Base-by-base conservation (phyloP, 2,888 invertebrate genomes). In the Yponomeuta malinellus region DNA sequence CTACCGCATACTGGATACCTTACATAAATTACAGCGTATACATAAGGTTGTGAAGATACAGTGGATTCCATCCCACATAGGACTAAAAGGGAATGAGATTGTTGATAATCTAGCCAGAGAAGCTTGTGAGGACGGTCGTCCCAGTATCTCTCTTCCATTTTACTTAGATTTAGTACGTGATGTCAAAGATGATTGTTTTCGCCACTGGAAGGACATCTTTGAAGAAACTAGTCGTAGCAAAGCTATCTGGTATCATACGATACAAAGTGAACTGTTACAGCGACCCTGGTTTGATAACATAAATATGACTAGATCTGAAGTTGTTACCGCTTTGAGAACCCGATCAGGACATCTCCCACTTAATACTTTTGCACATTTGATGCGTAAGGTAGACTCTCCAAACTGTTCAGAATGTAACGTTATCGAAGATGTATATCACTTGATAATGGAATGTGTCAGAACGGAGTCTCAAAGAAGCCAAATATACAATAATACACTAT, bases 31-130 rank as follows among this genome's bases (percentile, higher is more conserved):
- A 10, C 10, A 67, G 12, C 8, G 12, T 33, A 37, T 3, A 37
- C 33, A 67, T 43, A 67, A n/a, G n/a, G 5, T 10, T 67, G 12
- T 67, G 15, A 43, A 10, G 5, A 10, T 67, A 15, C 67, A 67
- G 23, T 67, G 67, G 67, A 43, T 67, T 10, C 43, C 67, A 67
- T 65, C 65, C 29, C 65, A 65, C 12, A 31, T 65, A 23, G 65
- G 65, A 4, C 65, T 65, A 5, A 12, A 10, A n/a, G 67, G 67
- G 2, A 67, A 67, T 43, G 67, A 67, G 37, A 4, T 31, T 37
- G 67, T 67, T 6, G 67, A 67, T 23, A 12, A 12, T 33, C 23
- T 67, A 12, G 67, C 67, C 2, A 67, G 37, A 43, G 43, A 12
- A 43, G 67, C 67, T 43, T 66, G 63, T 63, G 23, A 63, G 6